These are phyloP conservation scores for Mustelus asterias DNA, from an alignment of 2,113 vertebrate species.

Conservation along the genomic window DNA sequence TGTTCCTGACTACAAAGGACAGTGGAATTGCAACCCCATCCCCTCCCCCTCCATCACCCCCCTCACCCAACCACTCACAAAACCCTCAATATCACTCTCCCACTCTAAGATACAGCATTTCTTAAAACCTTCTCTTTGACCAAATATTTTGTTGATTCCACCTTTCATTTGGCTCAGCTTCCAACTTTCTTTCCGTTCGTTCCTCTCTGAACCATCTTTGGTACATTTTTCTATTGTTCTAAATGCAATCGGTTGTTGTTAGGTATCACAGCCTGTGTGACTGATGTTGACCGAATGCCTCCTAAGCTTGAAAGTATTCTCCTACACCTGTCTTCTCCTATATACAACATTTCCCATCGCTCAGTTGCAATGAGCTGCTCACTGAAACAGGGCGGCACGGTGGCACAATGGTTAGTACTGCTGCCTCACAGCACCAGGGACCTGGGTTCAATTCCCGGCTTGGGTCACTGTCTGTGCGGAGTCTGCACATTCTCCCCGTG, in stretches of 20 bases:
- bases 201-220: no score
- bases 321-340: neutral
- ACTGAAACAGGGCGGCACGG: neutral
- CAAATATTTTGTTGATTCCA: neutral
- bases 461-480: no score
- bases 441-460: no score
- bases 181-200: no score
- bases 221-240: no score
- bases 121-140: neutral
- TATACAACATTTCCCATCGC: neutral
- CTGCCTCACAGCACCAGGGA: no score
- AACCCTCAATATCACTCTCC: neutral
- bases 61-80: neutral
- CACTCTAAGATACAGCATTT: neutral
- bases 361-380: neutral
- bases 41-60: no score
- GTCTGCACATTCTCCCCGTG: no score
- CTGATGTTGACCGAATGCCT: neutral
- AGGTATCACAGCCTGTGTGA: neutral
- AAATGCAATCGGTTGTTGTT: no score
- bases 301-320: neutral
- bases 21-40: neutral
- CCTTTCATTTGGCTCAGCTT: no score
- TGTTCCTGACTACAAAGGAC: neutral
- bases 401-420: no score